A percentile compares a stretch with the other conserved stretches of the same genome.
phyloP scores from a whole-genome alignment of 53 echinoderm and acorn worm genomes.

The Hippasteria phrygiana region DNA sequence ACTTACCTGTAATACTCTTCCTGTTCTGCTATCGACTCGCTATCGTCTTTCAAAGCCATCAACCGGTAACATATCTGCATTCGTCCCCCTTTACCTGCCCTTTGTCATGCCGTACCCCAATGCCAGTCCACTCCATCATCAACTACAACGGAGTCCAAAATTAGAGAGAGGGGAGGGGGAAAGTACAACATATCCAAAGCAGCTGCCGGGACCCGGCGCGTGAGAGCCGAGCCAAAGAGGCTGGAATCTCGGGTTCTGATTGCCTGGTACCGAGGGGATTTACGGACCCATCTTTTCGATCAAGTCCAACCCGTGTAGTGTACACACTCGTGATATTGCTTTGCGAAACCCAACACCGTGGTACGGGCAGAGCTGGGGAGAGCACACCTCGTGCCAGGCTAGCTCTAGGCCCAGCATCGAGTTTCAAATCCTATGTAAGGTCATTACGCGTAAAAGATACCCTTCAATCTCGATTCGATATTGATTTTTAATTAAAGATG shows the following conservation, averaged over 20 bases:
- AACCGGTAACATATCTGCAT: neutral
- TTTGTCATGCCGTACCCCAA: neutral
- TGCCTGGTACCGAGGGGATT: conserved; percentile 21
- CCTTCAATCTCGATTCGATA: conserved; percentile 53
- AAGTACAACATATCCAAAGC: conserved; percentile 24
- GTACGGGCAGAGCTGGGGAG: neutral
- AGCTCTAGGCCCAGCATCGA: neutral
- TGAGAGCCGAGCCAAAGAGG: neutral
- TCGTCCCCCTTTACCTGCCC: conserved; percentile 4
- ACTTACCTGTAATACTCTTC: neutral
- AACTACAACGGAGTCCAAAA: neutral
- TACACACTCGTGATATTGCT: conserved; percentile 43
- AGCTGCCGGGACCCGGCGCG: conserved; percentile 37
- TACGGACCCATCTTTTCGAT: conserved; percentile 16
- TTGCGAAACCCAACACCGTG: conserved; percentile 17
- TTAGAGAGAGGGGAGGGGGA: neutral
- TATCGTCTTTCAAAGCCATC: neutral
- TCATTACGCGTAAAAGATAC: conserved; percentile 58
- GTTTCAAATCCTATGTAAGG: conserved; percentile 49
- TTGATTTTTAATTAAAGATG: conserved; percentile 68
- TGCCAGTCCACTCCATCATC: conserved; percentile 20
- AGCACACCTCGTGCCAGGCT: neutral
- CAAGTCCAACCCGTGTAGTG: conserved; percentile 3
- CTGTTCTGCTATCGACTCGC: neutral
- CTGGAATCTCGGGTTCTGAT: conserved; percentile 11